Percentiles rank a stretch among this genome's conserved stretches.
Conservation (phyloP, 2,888 invertebrate species). For the Timandra comae region DNA sequence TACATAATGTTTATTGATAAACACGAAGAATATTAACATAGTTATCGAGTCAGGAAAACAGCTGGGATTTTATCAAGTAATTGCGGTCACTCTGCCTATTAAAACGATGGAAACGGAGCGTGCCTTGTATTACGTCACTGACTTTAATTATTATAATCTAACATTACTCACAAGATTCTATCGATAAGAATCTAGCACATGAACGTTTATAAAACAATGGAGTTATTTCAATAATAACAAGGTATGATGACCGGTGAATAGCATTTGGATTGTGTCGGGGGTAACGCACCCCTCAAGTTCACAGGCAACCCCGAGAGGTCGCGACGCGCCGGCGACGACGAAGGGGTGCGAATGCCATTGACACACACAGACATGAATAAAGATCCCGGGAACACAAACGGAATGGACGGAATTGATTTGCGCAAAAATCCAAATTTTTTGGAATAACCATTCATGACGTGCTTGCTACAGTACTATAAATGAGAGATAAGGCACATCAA, state of each 20-base stretch:
- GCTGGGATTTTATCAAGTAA: no score
- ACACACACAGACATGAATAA: slow-evolving; percentile 35
- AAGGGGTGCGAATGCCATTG: slow-evolving; percentile 32
- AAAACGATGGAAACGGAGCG: slow-evolving; percentile 14
- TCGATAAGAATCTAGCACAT: slow-evolving; percentile 26
- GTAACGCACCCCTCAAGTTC: slow-evolving; percentile 73
- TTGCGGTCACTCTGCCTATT: no score
- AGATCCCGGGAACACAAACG: slow-evolving; percentile 28
- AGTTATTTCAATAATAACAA: slow-evolving; percentile 22
- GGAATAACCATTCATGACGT: slow-evolving; percentile 3
- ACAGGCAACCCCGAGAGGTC: slow-evolving; percentile 56
- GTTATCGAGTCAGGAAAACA: not conserved
- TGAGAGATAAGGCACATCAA: slow-evolving; percentile 10
- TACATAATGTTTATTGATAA: not conserved
- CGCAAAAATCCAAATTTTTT: slow-evolving; percentile 24
- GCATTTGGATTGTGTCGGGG: slow-evolving; percentile 39
- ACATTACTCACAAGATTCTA: slow-evolving; percentile 16
- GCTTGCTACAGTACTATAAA: slow-evolving; percentile 15
- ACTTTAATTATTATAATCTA: slow-evolving; percentile 23
- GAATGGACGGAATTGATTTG: slow-evolving; percentile 33
- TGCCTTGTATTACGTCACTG: slow-evolving; percentile 24
- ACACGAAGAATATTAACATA: no score
- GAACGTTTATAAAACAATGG: slow-evolving; percentile 17
- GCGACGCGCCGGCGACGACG: slow-evolving; percentile 33
- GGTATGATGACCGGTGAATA: slow-evolving; percentile 43